Conservation (phyloP, 2,113 vertebrate species). For the Dromiciops gliroides region DNA sequence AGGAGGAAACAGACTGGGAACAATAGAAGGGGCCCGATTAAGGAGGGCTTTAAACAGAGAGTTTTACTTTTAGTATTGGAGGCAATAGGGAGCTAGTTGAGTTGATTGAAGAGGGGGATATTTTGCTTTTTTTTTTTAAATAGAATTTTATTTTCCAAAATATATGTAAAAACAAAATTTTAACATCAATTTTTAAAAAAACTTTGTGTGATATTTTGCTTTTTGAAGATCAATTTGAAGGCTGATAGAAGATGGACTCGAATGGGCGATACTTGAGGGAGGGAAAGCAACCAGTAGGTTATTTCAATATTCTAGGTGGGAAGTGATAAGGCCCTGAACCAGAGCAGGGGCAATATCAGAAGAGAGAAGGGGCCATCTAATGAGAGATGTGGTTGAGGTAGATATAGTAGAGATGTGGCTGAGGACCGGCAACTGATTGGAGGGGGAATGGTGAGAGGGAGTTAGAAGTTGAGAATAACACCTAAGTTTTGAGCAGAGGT, state of each 20-base stretch:
- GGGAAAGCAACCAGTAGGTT: not conserved
- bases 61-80: not conserved
- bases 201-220: no score
- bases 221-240: not conserved
- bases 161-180: no score
- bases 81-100: not conserved
- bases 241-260: not conserved
- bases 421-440: not conserved
- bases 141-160: no score
- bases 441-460: not conserved
- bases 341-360: not conserved
- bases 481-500: not conserved
- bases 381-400: not conserved
- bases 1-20: not conserved
- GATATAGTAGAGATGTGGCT: not conserved
- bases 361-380: not conserved
- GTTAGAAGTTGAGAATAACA: not conserved
- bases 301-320: not conserved
- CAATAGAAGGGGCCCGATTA: not conserved
- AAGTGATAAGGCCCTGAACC: not conserved
- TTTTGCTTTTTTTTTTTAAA: no score
- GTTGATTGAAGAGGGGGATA: not conserved
- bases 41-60: not conserved
- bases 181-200: no score
- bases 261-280: not conserved